A percentile compares a stretch with the other conserved stretches of the same genome.
These are phyloP conservation scores for Fragum whitleyi DNA, from an alignment of 2,888 invertebrate species.

Conservation along the genomic window DNA sequence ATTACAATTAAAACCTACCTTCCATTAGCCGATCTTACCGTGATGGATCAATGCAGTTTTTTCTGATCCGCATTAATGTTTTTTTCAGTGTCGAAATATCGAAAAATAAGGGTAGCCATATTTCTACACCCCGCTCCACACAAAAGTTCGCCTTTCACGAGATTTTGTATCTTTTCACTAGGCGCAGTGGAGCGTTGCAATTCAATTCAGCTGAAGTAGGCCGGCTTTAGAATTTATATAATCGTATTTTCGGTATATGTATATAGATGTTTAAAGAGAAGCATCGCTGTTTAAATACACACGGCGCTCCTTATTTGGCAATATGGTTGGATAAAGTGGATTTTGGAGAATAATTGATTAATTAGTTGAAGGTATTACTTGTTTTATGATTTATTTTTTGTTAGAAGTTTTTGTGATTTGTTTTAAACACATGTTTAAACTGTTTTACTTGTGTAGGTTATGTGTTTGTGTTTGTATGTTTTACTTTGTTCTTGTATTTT, in stretches of 20 bases:
- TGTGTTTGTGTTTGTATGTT: too few relatives aligned
- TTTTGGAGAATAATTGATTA: background rate
- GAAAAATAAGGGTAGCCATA: background rate
- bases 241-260: conserved; percentile 5
- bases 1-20: too few relatives aligned
- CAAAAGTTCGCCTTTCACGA: background rate
- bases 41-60: too few relatives aligned
- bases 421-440: too few relatives aligned
- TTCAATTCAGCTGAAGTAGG: conserved; percentile 12
- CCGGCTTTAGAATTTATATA: conserved; percentile 19
- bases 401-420: too few relatives aligned
- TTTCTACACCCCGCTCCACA: conserved; percentile 8
- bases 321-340: conserved; percentile 17
- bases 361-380: too few relatives aligned
- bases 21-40: too few relatives aligned
- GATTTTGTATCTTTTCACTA: conserved; percentile 8
- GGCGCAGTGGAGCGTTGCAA: conserved; percentile 13
- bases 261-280: background rate
- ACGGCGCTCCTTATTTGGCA: conserved; percentile 4
- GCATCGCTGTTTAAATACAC: background rate
- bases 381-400: too few relatives aligned
- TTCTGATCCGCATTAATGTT: too few relatives aligned
- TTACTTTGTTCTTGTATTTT: too few relatives aligned
- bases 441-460: too few relatives aligned
- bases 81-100: too few relatives aligned